Evolutionary conservation across 2,888 invertebrate genomes (phyloP), one percentile per base, ranked within the genome.

Genomic region (Synanthedon formicaeformis): DNA sequence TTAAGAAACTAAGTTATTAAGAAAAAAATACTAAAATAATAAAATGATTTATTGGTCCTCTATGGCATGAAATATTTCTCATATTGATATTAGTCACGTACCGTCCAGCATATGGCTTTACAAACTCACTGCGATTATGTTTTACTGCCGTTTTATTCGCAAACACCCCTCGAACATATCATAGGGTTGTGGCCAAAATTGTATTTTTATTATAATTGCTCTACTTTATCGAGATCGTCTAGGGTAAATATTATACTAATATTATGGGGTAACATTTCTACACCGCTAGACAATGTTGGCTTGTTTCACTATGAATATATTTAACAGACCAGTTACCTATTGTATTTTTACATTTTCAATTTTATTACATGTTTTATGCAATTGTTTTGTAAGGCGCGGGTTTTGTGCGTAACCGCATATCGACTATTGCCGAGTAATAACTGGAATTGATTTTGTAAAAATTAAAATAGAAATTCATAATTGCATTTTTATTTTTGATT

Each of bases 191-290:
- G 80, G 81, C 81, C 77, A 73, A 83, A 85, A 86, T 84, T 85
- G 83, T 86, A 85, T 86, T 86, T 86, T 86, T 86, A 87, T 86
- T 84, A 78, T 86, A 86, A 87, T 83, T 74, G 81, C 78, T 72
- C 66, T 69, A 69, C 75, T 81, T 79, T 77, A 81, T 82, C 71
- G 75, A 77, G 75, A 75, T 65, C 66, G 66, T 68, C 67, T 72
- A 73, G 78, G 77, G 84, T 82, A 79, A 83, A 86, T 72, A 82
- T 74, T 73, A 67, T 76, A 84, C 81, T 79, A 83, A 86, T 72
- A 82, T 74, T 73, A 67, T 76, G 70, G 71, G 72, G 72, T 72
- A 69, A 61, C 67, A 63, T 74, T 73, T 68, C 58, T 58, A 63
- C 66, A 73, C 66, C 72, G 66, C 66, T 67, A 67, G 65, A 63